phyloP scores from a whole-genome alignment of 2,888 invertebrate species.

The Ferrisia virgata region DNA sequence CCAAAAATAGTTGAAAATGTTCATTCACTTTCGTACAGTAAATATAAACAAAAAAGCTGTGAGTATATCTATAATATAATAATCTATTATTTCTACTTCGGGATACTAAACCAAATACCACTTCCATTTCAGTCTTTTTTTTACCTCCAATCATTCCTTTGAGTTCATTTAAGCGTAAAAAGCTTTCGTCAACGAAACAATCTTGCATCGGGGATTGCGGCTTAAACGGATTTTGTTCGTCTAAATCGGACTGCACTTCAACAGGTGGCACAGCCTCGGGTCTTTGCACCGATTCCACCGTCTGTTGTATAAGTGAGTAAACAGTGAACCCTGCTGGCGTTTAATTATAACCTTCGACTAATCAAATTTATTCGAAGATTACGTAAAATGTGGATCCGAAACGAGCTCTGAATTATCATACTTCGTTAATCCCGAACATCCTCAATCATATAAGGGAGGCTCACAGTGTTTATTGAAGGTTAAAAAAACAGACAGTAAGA shows the following conservation, averaged over 20 bases:
- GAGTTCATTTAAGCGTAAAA: slow-evolving; percentile 31
- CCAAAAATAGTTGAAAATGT: background rate
- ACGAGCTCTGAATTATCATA: slow-evolving; percentile 78
- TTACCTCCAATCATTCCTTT: slow-evolving; percentile 38
- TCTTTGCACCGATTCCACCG: slow-evolving; percentile 68
- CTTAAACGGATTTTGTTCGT: slow-evolving; percentile 72
- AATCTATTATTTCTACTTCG: background rate
- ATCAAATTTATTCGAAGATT: background rate
- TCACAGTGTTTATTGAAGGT: slow-evolving; percentile 68
- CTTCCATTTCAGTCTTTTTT: slow-evolving; percentile 30
- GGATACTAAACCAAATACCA: background rate
- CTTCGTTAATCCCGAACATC: slow-evolving; percentile 75
- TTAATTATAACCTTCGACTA: background rate
- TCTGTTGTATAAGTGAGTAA: slow-evolving; percentile 76
- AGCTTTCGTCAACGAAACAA: slow-evolving; percentile 11
- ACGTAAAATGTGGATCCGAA: slow-evolving; percentile 63
- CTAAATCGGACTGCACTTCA: slow-evolving; percentile 69
- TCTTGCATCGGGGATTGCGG: slow-evolving; percentile 63
- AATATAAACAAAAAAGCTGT: background rate
- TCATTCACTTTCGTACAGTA: background rate
- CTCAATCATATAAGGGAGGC: slow-evolving; percentile 65
- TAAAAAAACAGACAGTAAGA: slow-evolving; percentile 60
- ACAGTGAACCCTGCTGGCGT: background rate
- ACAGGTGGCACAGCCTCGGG: slow-evolving; percentile 71
- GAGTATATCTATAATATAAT: background rate